Percentiles rank a stretch among this genome's conserved stretches.
These are phyloP conservation scores for Procambarus virginalis DNA, from an alignment of 1,140 invertebrate species.

Conservation along the genomic window DNA sequence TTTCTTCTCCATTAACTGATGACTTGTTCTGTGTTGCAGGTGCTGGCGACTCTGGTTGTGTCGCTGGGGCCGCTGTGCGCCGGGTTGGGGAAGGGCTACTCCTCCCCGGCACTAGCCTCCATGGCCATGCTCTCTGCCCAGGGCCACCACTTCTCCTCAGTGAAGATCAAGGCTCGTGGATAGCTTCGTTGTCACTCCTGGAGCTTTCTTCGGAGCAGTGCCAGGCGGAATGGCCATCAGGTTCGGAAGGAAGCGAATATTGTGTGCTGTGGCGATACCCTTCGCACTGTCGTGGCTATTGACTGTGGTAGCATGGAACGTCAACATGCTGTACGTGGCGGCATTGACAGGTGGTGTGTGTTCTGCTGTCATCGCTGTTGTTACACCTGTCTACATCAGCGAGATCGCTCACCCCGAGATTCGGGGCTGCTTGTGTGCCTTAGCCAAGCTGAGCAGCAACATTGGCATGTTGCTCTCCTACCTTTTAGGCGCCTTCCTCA, in stretches of 20 bases:
- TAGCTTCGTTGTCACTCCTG: conserved; percentile 85
- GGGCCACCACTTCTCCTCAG: conserved; percentile 75
- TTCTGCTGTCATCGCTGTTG: conserved; percentile 85
- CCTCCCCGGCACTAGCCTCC: conserved; percentile 87
- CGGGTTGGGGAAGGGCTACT: conserved; percentile 88
- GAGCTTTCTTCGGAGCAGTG: conserved; percentile 85
- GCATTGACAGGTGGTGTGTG: conserved; percentile 87
- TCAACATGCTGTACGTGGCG: conserved; percentile 84
- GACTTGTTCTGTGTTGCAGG: conserved; percentile 75
- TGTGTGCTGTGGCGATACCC: conserved; percentile 82
- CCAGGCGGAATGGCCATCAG: conserved; percentile 84
- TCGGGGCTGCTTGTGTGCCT: conserved; percentile 87
- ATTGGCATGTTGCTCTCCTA: conserved; percentile 88
- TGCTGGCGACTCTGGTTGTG: conserved; percentile 85
- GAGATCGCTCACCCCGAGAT: conserved; percentile 91
- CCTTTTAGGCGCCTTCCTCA: conserved; percentile 84
- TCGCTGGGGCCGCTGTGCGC: conserved; percentile 87
- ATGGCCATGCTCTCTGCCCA: conserved; percentile 74
- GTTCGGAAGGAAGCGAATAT: conserved; percentile 81
- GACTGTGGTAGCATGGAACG: conserved; percentile 83
- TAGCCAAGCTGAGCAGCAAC: conserved; percentile 88
- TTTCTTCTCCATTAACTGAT: background rate
- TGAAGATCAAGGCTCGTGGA: conserved; percentile 83
- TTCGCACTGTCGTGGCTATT: conserved; percentile 85
- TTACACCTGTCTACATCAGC: conserved; percentile 90